Evolutionary conservation across 2,113 vertebrate genomes (phyloP), one percentile per base, ranked within the genome.

Genomic region (Coturnix japonica): DNA sequence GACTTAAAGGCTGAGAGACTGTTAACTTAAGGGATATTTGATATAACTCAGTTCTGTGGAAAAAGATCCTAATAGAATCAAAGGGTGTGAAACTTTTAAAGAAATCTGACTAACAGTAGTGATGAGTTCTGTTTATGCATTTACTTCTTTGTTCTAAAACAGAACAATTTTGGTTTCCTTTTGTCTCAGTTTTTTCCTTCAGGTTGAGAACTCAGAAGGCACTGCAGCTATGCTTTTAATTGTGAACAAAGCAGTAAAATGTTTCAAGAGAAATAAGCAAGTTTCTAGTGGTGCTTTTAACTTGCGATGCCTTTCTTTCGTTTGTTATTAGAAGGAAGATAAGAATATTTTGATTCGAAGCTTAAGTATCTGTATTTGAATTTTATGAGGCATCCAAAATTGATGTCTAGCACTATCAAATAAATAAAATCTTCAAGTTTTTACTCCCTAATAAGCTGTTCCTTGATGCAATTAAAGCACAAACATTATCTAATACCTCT

Each of bases 1-100:
- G 41, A 54, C 74, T 87, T 66, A 72, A 71, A 60, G 81, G 11
- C 60, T 74, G 64, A 60, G 91, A 66, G 51, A 53, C 51, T 51
- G 4, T 90, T 90, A 90, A 41, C 72, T 89, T 91, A 51, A 51
- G 49, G 71, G 18, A 60, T 89, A 30, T 91, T 94, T 89, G 54
- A 26, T 56, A 47, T 76, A 87, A 70, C 59, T 86, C 31, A 17
- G 8, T 84, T 90, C 44, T 28, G 35, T n/a, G 64, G 71, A 67
- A 80, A 70, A 46, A 60, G 25, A 79, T 70, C 31, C 78, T 81
- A 70, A 51, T 81, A 75, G 26, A 69, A 65, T 67, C 57, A 31
- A 57, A 64, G 57, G 65, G 71, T 78, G 41, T 57, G 44, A 89
- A 81, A 65, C 81, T 28, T 46, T 87, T 49, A 63, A 80, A 82